phyloP scores from a whole-genome alignment of 92 coral and sea anemone species.

The Pocillopora grandis region DNA sequence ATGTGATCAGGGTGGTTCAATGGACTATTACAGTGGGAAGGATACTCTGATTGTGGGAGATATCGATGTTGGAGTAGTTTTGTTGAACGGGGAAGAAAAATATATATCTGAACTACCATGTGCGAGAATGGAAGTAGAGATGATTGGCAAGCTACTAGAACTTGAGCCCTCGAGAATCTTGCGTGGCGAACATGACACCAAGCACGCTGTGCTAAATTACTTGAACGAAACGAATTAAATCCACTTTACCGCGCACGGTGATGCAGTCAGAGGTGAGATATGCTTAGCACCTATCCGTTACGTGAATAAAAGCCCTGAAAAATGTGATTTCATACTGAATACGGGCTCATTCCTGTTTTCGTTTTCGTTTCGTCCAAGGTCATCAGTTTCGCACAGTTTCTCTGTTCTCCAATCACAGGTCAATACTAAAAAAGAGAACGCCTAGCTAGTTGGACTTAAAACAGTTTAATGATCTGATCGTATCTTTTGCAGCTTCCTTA shows the following conservation, averaged over 20 bases:
- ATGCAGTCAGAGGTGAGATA: constrained; percentile 31
- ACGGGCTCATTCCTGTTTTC: not conserved
- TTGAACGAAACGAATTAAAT: not conserved
- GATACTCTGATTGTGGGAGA: constrained; percentile 1
- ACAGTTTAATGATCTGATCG: too few relatives aligned
- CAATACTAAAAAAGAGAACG: too few relatives aligned
- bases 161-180: not conserved
- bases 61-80: not conserved
- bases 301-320: not conserved
- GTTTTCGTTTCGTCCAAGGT: too few relatives aligned
- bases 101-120: not conserved
- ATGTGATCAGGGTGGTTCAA: not conserved
- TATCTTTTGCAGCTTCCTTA: too few relatives aligned
- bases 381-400: too few relatives aligned
- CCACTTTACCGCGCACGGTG: constrained; percentile 43
- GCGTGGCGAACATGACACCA: not conserved
- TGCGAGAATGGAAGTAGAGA: not conserved
- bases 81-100: not conserved
- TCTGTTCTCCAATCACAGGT: too few relatives aligned
- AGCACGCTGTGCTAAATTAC: not conserved
- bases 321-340: constrained; percentile 11
- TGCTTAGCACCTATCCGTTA: constrained; percentile 20
- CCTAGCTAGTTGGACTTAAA: too few relatives aligned
- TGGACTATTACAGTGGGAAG: not conserved
- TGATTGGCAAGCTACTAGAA: not conserved